Base-by-base conservation (phyloP, 2,888 invertebrate species). In the Agrilus cyanescens region DNA sequence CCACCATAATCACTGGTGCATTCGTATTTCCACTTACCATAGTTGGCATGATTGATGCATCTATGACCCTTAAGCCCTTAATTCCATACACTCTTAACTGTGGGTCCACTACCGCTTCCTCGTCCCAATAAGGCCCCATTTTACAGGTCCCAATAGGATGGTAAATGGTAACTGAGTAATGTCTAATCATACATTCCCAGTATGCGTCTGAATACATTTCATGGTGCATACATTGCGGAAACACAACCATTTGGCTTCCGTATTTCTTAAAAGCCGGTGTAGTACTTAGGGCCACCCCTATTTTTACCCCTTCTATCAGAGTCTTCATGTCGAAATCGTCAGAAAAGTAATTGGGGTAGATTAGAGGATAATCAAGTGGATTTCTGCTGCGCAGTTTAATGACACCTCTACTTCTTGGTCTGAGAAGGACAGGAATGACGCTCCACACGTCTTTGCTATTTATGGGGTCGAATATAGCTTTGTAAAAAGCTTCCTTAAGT, bases 291-390 rank as follows among this genome's bases (percentile, higher is more conserved):
- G 85, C 82, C 0, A 90, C 73, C 0, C 77, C 85, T 14, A 90
- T 82, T 65, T 90, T 91, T 0, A 84, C 86, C 0, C 90, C 90
- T 66, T 90, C 90, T 0, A 90, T 71, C 32, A 91, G 64, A 0
- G 82, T 82, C 47, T 82, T 82, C 48, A 86, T 71, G 54, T 96
- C 96, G 47, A 77, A 70, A 14, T 85, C 78, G 42, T 89, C 85
- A 13, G 77, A 66, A 56, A 96, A 78, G 60, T 96, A 96, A 61
- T 95, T 95, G 0, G 95, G 90, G 55, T 90, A 84, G 42, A 96
- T 90, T 45, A 85, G 73, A 0, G 96, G 96, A 55, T 87, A 85
- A 44, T 89, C 85, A 52, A 82, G 81, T 0, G 95, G 94, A 63
- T 90, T 85, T 12, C 76, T 77, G 50, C 86, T 86, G 7, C 85